Evolutionary conservation across 2,888 invertebrate genomes (phyloP), one percentile per base, ranked within the genome.

Genomic region (Caenorhabditis japonica): DNA sequence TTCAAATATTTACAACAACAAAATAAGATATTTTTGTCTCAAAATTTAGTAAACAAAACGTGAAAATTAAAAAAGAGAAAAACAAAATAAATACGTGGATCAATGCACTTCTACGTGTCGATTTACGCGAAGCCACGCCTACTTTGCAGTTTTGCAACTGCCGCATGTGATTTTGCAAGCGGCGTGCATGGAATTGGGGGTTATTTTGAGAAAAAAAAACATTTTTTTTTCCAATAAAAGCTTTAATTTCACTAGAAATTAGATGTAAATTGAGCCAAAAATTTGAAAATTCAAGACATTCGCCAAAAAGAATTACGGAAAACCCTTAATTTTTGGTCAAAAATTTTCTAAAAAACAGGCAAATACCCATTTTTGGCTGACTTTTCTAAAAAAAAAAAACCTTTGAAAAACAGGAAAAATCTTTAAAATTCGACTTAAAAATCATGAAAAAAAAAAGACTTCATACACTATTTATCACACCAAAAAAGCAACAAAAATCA

Each of bases 101-200:
- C 17, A 27, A 34, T 49, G 56, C 49, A 56, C 33, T 34, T 17
- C 51, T 19, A 58, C 58, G 62, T 64, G 71, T 71, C 62, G 71
- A 71, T 71, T 71, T 71, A 71, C 71, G 30, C n/a, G 71, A 39
- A 53, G 39, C 23, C 34, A 43, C 71, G 46, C 71, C 62, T 53
- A 43, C 19, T 44, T 71, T 71, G 62, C 62, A 71, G 71, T 71
- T 64, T 52, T 38, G 71, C 62, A 30, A 30, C 30, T 30, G 52
- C 52, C 47, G 71, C 71, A 43, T 49, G 3, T n/a, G 13, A 17
- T 49, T 49, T 34, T 13, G 69, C 60, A 56, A 64, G 2, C 4
- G 27, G 13, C 39, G 33, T 55, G 53, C 53, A 30, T 27, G 27
- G 39, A 10, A 8, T 33, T 33, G 12, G 36, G 4, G 3, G 36